These are phyloP conservation scores for Ophion ellenae DNA, from an alignment of 2,888 invertebrate species.

Conservation along the genomic window DNA sequence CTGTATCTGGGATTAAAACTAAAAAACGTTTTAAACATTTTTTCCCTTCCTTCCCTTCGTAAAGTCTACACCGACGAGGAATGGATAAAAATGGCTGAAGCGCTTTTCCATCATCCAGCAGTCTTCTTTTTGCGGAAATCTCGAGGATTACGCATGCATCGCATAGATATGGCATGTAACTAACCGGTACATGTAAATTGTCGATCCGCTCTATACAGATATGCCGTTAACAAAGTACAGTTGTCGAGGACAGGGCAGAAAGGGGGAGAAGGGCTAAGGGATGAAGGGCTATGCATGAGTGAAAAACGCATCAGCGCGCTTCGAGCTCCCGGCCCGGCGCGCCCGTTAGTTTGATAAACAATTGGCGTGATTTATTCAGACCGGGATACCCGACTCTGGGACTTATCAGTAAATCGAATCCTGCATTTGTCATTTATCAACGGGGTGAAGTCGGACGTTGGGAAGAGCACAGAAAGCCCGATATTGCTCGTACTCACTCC, in stretches of 20 bases:
- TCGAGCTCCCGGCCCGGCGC: slow-evolving; percentile 55
- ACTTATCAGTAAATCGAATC: slow-evolving; percentile 77
- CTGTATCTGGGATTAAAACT: background rate
- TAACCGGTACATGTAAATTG: slow-evolving; percentile 2
- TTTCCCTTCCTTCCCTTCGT: background rate
- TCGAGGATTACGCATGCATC: slow-evolving; percentile 34
- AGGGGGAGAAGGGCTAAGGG: background rate
- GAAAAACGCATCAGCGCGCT: slow-evolving; percentile 70
- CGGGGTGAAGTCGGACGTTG: slow-evolving; percentile 33
- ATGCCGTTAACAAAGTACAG: slow-evolving; percentile 10
- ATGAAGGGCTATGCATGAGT: slow-evolving; percentile 19
- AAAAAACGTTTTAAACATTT: background rate
- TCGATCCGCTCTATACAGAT: background rate
- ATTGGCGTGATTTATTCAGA: slow-evolving; percentile 74
- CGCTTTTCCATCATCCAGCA: slow-evolving; percentile 18
- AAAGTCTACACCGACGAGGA: background rate
- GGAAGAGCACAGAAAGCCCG: slow-evolving; percentile 50
- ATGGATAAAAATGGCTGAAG: background rate
- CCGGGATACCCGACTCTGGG: slow-evolving; percentile 55
- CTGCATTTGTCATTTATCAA: slow-evolving; percentile 75
- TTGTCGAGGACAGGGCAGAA: background rate
- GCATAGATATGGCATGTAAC: slow-evolving; percentile 33
- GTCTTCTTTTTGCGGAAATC: slow-evolving; percentile 26
- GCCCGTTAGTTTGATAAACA: slow-evolving; percentile 76
- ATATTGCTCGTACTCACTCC: slow-evolving; percentile 45